These are phyloP conservation scores for Rhabdomys dilectus DNA, from an alignment of 2,113 vertebrate species.

Conservation along the genomic window DNA sequence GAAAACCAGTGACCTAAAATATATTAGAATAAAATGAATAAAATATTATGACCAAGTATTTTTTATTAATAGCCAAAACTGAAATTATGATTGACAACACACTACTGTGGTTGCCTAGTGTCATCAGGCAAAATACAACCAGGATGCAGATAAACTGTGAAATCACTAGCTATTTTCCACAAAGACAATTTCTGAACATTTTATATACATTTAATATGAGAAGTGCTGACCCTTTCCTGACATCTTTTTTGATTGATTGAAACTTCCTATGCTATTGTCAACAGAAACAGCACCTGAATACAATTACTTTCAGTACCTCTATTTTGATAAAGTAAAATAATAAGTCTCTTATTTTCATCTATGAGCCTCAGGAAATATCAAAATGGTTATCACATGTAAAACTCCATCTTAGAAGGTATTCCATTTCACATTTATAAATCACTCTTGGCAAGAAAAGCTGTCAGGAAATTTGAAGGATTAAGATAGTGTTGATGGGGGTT, in stretches of 20 bases:
- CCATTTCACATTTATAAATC: conserved; percentile 37
- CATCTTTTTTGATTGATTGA: not conserved
- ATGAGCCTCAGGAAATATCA: not conserved
- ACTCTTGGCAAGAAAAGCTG: conserved; percentile 6
- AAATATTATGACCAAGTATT: not conserved
- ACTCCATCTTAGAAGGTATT: not conserved
- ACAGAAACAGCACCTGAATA: conserved; percentile 20
- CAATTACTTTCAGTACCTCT: not conserved
- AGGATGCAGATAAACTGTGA: conserved; percentile 34
- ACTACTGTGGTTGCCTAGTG: conserved; percentile 15
- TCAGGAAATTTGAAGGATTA: not conserved
- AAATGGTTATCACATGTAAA: conserved; percentile 34
- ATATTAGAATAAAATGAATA: conserved; percentile 1
- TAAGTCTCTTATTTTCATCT: not conserved
- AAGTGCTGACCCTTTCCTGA: not conserved
- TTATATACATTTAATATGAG: not conserved
- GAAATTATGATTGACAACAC: not conserved
- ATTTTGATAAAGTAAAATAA: conserved; percentile 46
- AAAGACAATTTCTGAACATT: conserved; percentile 21
- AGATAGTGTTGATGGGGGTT: not conserved
- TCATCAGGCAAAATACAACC: conserved; percentile 3
- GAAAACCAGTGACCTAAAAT: not conserved
- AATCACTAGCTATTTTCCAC: not conserved
- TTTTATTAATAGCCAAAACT: conserved; percentile 26
- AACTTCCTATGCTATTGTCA: not conserved